phyloP scores from a whole-genome alignment of 2,888 invertebrate species.

The Chloromyia formosa region DNA sequence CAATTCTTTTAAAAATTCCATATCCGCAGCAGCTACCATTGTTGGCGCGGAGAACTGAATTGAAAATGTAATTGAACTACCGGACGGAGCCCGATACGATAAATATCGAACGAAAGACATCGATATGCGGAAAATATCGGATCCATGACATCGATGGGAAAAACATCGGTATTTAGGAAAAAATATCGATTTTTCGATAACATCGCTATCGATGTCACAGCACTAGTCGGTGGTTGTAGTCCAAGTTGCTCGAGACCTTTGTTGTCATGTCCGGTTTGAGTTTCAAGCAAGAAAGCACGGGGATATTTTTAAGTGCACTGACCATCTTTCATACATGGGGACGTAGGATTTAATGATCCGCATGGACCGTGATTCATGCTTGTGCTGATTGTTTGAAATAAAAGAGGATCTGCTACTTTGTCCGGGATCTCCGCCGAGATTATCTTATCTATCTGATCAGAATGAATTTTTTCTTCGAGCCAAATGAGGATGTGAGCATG shows the following conservation, averaged over 20 bases:
- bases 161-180: no score
- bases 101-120: no score
- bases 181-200: no score
- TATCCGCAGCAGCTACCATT: no score
- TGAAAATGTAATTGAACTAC: no score
- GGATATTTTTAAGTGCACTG: conserved; percentile 59
- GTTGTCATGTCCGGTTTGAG: conserved; percentile 55
- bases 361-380: conserved; percentile 61
- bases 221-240: conserved; percentile 53
- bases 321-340: conserved; percentile 57
- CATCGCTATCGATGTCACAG: no score
- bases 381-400: no score
- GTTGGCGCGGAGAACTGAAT: no score
- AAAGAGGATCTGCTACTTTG: conserved; percentile 46
- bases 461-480: conserved; percentile 55
- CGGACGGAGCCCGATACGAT: no score
- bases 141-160: no score
- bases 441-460: conserved; percentile 55
- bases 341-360: conserved; percentile 52
- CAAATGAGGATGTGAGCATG: conserved; percentile 56
- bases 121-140: no score
- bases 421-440: conserved; percentile 54
- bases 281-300: conserved; percentile 53
- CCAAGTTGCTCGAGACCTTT: conserved; percentile 50
- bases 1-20: no score